phyloP scores from a whole-genome alignment of 2,888 invertebrate genomes.

The Tipula lateralis region DNA sequence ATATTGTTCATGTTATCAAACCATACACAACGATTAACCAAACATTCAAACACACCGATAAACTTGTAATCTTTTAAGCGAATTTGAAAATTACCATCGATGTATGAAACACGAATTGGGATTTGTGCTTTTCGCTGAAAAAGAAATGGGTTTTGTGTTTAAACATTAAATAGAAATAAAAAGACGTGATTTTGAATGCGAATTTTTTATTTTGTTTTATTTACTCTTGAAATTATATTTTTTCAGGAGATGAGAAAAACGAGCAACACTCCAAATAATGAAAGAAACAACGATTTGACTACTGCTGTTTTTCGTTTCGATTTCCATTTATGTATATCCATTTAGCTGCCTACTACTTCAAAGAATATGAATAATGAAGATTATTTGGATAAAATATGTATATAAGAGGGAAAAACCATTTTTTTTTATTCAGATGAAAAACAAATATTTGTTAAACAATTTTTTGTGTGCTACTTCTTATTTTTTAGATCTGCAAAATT shows the following conservation, averaged over 20 bases:
- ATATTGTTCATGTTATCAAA: background rate
- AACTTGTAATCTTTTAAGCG: background rate
- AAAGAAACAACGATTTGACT: background rate
- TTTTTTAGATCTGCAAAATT: background rate
- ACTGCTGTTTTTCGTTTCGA: background rate
- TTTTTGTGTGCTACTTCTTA: background rate
- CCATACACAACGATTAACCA: background rate
- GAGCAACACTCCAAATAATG: background rate
- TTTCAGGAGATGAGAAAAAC: background rate
- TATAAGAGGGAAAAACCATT: background rate
- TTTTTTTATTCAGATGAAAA: slow-evolving; percentile 12
- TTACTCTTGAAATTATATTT: background rate
- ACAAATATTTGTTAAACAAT: background rate
- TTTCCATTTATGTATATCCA: background rate
- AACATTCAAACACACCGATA: background rate
- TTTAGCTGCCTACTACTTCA: background rate
- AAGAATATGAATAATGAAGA: background rate
- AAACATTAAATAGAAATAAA: background rate
- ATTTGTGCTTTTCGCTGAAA: background rate
- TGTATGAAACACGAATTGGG: background rate
- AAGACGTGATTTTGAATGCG: background rate
- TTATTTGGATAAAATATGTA: slow-evolving; percentile 12
- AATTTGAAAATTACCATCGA: background rate
- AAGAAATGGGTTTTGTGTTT: background rate
- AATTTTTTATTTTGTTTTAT: background rate